Evolutionary conservation across 2,888 invertebrate species (phyloP), one percentile per base, ranked within the genome.

Genomic region (Cryptophagus acutangulus): DNA sequence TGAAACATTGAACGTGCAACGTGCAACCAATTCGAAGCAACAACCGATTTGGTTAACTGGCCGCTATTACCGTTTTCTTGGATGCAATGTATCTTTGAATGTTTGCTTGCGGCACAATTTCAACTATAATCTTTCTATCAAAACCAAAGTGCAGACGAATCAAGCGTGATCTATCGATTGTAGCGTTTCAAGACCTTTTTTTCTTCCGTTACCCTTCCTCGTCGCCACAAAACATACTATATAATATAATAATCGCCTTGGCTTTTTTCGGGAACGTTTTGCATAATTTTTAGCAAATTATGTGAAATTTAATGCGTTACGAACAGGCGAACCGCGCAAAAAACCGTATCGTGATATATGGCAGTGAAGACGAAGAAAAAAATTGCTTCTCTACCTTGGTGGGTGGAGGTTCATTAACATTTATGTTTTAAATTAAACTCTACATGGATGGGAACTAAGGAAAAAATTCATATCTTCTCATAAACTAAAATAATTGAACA

Each of bases 61-160:
- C 45, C 37, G 48, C 43, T 46, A 54, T 51, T 51, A 54, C 48
- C 46, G 45, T 44, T 12, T 45, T 43, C 39, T 39, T 42, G 46
- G 46, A 40, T 41, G 46, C 44, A 40, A 33, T 28, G 42, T 42
- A 38, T 41, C 45, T 43, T 43, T 28, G 38, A 35, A 36, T 30
- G 17, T 36, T 13, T 36, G 51, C 51, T 45, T 36, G 33, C 37
- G 50, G 51, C 44, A 46, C 38, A 37, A 15, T 38, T 39, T 47
- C 49, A 41, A 40, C 48, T 51, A 58, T 62, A 62, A 63, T 62
- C 62, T 62, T 63, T 62, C 62, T 60, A 62, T 63, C 62, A 62
- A 62, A 62, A 60, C 53, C 48, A 53, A 59, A 59, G 50, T 58
- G 55, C 56, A 56, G 50, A 40, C 42, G 51, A 53, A 54, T 57